phyloP scores from a whole-genome alignment of 1,140 invertebrate species.

The Lethrus apterus region DNA sequence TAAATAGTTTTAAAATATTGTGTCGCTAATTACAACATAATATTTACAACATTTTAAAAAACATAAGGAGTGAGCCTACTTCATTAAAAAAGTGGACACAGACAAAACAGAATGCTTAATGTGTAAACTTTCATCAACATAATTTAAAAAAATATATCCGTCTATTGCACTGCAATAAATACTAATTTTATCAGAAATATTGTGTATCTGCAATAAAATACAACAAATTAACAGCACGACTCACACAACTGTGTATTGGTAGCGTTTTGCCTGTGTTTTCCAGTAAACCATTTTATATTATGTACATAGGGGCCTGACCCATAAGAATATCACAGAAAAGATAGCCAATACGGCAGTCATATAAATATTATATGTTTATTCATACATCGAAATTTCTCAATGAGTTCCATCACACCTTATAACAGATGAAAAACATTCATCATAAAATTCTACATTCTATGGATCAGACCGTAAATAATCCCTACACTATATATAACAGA shows the following conservation, averaged over 20 bases:
- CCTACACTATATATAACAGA: conserved; percentile 19
- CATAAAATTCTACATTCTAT: conserved; percentile 38
- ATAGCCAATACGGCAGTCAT: conserved; percentile 31
- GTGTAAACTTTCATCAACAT: conserved; percentile 3
- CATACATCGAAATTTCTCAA: conserved; percentile 15
- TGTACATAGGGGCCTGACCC: conserved; percentile 34
- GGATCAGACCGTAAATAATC: conserved; percentile 32
- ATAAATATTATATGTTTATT: conserved; percentile 26
- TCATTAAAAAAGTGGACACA: conserved; percentile 20
- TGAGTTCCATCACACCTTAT: conserved; percentile 2
- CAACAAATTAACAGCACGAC: conserved; percentile 3
- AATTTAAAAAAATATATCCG: conserved; percentile 9
- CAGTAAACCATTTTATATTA: conserved; percentile 15
- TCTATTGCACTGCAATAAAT: conserved; percentile 11
- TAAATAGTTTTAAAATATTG: conserved; percentile 12
- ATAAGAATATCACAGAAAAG: conserved; percentile 39
- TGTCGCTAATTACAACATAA: conserved; percentile 18
- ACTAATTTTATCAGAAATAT: conserved; percentile 12
- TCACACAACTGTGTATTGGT: conserved; percentile 15
- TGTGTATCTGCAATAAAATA: conserved; percentile 3
- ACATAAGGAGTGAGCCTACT: conserved; percentile 34
- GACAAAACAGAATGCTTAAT: conserved; percentile 27
- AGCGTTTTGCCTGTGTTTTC: conserved; percentile 25
- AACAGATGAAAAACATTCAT: conserved; percentile 18
- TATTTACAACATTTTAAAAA: conserved; percentile 16